Percentiles rank a stretch among this genome's conserved stretches.
phyloP scores from a whole-genome alignment of 2,113 vertebrate genomes.

The Phalacrocorax brasilianus region DNA sequence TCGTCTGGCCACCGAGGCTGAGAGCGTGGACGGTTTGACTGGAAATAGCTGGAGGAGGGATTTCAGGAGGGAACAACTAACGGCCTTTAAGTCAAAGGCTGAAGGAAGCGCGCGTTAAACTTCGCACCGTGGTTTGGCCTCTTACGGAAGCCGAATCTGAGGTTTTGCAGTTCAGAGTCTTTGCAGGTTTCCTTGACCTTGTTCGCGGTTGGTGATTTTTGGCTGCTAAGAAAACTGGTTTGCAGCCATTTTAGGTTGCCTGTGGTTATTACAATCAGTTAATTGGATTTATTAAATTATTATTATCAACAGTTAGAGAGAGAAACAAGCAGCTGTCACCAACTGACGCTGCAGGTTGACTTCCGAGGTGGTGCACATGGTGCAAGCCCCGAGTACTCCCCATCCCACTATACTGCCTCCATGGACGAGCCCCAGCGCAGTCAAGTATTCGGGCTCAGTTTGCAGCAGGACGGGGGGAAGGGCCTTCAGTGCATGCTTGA shows the following conservation, averaged over 20 bases:
- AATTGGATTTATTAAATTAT: neutral
- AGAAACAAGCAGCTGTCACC: neutral
- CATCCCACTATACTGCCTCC: fast-evolving
- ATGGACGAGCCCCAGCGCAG: neutral
- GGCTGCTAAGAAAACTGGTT: neutral
- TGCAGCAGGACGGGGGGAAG: neutral
- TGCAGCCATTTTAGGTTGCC: neutral
- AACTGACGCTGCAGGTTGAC: fast-evolving
- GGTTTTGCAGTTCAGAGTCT: neutral
- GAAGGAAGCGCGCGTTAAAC: neutral
- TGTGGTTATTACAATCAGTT: neutral
- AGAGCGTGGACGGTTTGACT: neutral
- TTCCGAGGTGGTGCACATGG: neutral
- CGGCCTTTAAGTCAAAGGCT: neutral
- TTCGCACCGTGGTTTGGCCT: neutral
- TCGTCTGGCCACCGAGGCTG: neutral
- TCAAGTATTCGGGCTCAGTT: no score
- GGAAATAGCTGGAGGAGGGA: neutral
- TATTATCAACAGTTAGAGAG: neutral
- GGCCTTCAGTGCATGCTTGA: neutral
- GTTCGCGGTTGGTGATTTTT: neutral
- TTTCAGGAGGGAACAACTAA: neutral
- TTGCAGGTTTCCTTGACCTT: neutral
- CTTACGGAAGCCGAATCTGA: neutral
- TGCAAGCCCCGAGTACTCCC: fast-evolving